A percentile compares a stretch with the other conserved stretches of the same genome.
Evolutionary conservation across 2,113 vertebrate species (phyloP).

Genomic region (Castor canadensis): DNA sequence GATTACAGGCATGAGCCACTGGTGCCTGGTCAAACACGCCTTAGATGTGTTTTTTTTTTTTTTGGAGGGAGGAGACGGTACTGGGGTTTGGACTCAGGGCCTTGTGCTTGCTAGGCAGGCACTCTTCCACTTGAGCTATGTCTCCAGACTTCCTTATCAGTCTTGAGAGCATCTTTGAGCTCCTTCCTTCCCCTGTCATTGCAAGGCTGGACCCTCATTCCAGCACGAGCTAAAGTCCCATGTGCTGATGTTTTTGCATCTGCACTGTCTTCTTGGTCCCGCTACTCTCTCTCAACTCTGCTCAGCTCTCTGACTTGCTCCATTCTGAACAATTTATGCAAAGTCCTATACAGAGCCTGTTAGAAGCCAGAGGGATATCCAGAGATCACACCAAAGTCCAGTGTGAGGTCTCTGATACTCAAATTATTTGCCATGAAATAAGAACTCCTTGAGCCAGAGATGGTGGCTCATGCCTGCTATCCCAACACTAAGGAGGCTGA

Average conservation of each 20-base stretch:
- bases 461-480: too few species aligned
- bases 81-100: too few species aligned
- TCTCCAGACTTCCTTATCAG: too few species aligned
- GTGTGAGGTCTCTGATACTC: not conserved
- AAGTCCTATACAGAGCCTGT: not conserved
- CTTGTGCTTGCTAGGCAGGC: too few species aligned
- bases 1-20: too few species aligned
- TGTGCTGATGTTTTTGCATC: not conserved
- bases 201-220: not conserved
- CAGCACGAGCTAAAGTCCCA: rapidly evolving
- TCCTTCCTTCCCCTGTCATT: not conserved
- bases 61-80: too few species aligned
- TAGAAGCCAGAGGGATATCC: not conserved
- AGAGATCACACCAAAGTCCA: not conserved
- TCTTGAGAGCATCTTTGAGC: too few species aligned
- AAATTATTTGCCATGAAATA: not conserved
- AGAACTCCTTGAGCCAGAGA: too few species aligned
- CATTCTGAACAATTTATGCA: not conserved
- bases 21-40: too few species aligned
- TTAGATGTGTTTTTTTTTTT: too few species aligned
- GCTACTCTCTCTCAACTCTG: not conserved
- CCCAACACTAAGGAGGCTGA: too few species aligned
- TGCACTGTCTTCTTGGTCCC: not conserved
- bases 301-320: not conserved
- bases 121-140: too few species aligned